Percentiles rank a stretch among this genome's conserved stretches.
Conservation (phyloP, 2,797 vertebrate genomes). For the Gadopsis bispinosus region DNA sequence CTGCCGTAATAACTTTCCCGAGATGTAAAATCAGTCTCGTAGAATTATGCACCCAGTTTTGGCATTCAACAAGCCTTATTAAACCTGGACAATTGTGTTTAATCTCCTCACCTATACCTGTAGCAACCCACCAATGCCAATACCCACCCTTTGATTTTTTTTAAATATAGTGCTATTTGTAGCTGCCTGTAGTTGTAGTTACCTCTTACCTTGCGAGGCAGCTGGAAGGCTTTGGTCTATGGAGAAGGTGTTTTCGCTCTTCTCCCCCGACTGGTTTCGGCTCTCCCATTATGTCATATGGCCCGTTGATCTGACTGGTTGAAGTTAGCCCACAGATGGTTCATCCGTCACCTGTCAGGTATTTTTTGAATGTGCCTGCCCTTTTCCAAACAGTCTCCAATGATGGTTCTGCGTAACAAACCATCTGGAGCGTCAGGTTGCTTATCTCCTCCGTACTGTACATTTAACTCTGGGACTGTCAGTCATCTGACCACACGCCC, state of each 20-base stretch:
- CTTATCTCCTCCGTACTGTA: constrained; percentile 29
- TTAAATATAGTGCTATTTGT: constrained; percentile 9
- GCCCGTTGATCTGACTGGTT: too few relatives aligned
- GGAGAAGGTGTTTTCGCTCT: too few relatives aligned
- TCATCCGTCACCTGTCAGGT: too few relatives aligned
- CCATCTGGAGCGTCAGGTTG: background rate
- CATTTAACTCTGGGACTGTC: constrained; percentile 22
- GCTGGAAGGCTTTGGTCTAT: too few relatives aligned
- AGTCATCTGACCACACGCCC: constrained; percentile 46
- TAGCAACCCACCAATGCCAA: background rate
- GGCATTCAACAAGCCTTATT: background rate
- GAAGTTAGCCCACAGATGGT: too few relatives aligned
- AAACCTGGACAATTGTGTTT: background rate
- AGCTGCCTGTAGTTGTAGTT: background rate
- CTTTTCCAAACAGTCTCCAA: too few relatives aligned
- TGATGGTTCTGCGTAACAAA: too few relatives aligned
- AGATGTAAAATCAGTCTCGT: background rate
- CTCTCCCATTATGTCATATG: too few relatives aligned
- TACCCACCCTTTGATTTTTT: constrained; percentile 1
- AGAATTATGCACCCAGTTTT: background rate
- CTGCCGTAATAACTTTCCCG: too few relatives aligned
- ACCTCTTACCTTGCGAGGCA: background rate
- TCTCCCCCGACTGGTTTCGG: too few relatives aligned
- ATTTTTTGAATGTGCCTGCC: too few relatives aligned
- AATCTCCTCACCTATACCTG: background rate